A percentile compares a stretch with the other conserved stretches of the same genome.
phyloP scores from a whole-genome alignment of 2,888 invertebrate species.

The Heteromyza rotundicornis region DNA sequence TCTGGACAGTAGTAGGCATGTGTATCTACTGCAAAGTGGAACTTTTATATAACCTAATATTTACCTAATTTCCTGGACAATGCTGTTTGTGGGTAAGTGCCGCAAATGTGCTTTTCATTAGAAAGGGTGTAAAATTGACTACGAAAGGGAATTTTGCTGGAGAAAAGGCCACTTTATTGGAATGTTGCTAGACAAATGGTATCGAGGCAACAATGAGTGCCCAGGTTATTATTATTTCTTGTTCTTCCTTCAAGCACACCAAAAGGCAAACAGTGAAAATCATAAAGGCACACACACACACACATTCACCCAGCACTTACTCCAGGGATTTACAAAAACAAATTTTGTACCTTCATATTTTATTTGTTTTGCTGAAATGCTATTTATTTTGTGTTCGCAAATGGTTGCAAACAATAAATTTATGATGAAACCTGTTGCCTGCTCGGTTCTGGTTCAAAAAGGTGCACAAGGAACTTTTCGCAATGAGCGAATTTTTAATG shows the following conservation, averaged over 20 bases:
- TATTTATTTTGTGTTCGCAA: slow-evolving; percentile 13
- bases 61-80: slow-evolving; percentile 33
- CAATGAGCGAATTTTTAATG: slow-evolving; percentile 34
- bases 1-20: not conserved
- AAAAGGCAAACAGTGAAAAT: too few relatives aligned
- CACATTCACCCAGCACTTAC: too few relatives aligned
- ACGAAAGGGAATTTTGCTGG: slow-evolving; percentile 24
- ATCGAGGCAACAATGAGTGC: too few relatives aligned
- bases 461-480: not conserved
- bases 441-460: not conserved
- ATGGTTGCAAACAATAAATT: slow-evolving; percentile 20
- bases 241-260: too few relatives aligned
- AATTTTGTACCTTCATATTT: slow-evolving; percentile 41
- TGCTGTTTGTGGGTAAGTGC: slow-evolving; percentile 31
- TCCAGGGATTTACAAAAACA: too few relatives aligned
- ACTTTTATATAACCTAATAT: slow-evolving; percentile 8
- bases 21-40: slow-evolving; percentile 11
- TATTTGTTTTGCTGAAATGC: slow-evolving; percentile 21
- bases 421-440: slow-evolving; percentile 22
- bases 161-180: slow-evolving; percentile 19
- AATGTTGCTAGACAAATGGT: slow-evolving; percentile 13
- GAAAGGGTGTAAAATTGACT: slow-evolving; percentile 31
- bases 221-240: too few relatives aligned
- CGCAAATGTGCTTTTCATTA: slow-evolving; percentile 39
- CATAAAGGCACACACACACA: too few relatives aligned